Conservation (phyloP, 2,888 invertebrate genomes). For the Pheosia gnoma region DNA sequence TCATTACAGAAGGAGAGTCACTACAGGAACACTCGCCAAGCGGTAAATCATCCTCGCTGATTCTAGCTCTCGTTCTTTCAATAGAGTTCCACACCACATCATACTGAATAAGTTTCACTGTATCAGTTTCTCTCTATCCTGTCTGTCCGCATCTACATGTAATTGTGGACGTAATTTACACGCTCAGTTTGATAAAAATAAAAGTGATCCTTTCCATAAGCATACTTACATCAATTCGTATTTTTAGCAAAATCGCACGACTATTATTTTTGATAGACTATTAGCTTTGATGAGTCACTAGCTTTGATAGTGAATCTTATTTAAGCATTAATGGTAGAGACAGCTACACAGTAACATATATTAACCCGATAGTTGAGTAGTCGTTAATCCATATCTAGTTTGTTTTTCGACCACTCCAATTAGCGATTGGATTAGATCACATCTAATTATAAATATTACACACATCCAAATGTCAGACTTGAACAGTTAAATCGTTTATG, state of each 20-base stretch:
- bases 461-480: background rate
- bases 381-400: background rate
- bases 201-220: background rate
- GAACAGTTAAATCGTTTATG: background rate
- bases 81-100: too few relatives aligned
- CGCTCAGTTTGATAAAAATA: too few relatives aligned
- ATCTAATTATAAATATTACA: conserved; percentile 8
- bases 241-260: background rate
- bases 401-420: background rate
- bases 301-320: background rate
- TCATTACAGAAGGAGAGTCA: too few relatives aligned
- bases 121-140: too few relatives aligned
- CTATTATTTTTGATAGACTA: background rate
- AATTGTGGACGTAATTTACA: too few relatives aligned
- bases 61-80: too few relatives aligned
- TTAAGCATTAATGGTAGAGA: background rate
- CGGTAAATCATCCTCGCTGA: too few relatives aligned
- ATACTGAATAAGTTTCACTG: too few relatives aligned
- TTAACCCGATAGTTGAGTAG: background rate
- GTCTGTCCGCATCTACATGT: too few relatives aligned
- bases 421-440: conserved; percentile 2
- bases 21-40: too few relatives aligned
- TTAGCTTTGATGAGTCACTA: background rate
- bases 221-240: background rate
- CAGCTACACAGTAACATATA: background rate